Evolutionary conservation across 2,113 vertebrate species (phyloP).

Genomic region (Gobius niger): DNA sequence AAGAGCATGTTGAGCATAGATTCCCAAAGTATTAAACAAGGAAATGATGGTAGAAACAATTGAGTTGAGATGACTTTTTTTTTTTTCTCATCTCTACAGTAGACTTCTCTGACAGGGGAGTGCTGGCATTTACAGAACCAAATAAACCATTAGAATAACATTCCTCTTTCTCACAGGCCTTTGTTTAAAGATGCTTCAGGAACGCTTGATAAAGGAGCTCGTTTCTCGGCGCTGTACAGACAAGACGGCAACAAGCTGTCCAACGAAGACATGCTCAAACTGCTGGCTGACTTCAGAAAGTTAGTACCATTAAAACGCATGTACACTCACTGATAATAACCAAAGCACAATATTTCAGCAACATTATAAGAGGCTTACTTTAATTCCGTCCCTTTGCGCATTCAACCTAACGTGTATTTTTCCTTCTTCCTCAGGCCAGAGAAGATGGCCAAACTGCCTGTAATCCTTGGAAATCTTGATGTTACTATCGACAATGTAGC

Average conservation of each 20-base stretch:
- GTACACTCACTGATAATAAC: conserved; percentile 26
- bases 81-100: neutral
- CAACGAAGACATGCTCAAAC: conserved; percentile 95
- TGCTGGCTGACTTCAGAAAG: conserved; percentile 95
- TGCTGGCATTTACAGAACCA: neutral
- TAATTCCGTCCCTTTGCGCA: conserved; percentile 18
- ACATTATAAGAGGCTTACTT: too few species aligned
- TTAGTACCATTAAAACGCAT: conserved; percentile 71
- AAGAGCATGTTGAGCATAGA: too few species aligned
- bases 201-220: conserved; percentile 89
- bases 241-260: conserved; percentile 97
- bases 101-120: neutral
- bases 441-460: conserved; percentile 97
- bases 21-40: too few species aligned
- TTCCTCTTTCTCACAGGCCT: conserved; percentile 73
- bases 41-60: too few species aligned
- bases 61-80: neutral
- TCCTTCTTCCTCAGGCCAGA: conserved; percentile 82
- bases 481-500: conserved; percentile 93
- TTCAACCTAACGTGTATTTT: conserved; percentile 39
- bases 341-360: conserved; percentile 16
- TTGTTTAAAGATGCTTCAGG: conserved; percentile 93
- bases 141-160: conserved; percentile 6
- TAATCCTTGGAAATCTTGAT: conserved; percentile 97
- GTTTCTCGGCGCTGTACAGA: conserved; percentile 93